Percentiles rank a stretch among this genome's conserved stretches.
Conservation (phyloP, 2,888 invertebrate genomes). For the Anoncus sp. region DNA sequence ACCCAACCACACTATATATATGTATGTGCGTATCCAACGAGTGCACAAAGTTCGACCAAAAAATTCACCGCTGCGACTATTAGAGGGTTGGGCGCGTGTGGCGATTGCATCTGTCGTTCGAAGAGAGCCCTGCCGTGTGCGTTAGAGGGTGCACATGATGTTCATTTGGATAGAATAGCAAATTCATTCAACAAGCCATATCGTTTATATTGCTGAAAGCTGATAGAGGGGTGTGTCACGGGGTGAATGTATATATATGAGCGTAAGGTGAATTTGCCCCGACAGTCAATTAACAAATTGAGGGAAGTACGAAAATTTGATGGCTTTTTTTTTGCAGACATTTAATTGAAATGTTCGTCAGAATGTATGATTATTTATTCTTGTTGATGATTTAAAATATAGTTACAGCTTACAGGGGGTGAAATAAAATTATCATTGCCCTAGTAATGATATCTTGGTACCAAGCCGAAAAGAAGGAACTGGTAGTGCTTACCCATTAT, state of each 20-base stretch:
- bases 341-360: background rate
- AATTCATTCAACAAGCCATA: slow-evolving; percentile 61
- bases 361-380: background rate
- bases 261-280: slow-evolving; percentile 25
- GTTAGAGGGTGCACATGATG: slow-evolving; percentile 49
- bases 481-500: no score
- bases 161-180: slow-evolving; percentile 60
- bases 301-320: background rate
- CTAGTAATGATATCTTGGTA: no score
- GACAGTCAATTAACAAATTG: slow-evolving; percentile 40
- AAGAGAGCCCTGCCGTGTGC: slow-evolving; percentile 5
- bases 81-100: slow-evolving; percentile 57
- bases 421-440: no score
- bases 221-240: slow-evolving; percentile 30
- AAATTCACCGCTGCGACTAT: slow-evolving; percentile 55
- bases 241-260: slow-evolving; percentile 4
- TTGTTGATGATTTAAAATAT: background rate
- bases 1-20: background rate
- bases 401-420: background rate
- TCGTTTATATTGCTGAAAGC: slow-evolving; percentile 48
- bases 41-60: slow-evolving; percentile 42
- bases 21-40: background rate
- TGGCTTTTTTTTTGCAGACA: background rate
- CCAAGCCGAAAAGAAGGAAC: no score
- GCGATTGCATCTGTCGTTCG: slow-evolving; percentile 68